phyloP scores from a whole-genome alignment of 2,797 vertebrate species.

The Sebastiscus albofasciatus region DNA sequence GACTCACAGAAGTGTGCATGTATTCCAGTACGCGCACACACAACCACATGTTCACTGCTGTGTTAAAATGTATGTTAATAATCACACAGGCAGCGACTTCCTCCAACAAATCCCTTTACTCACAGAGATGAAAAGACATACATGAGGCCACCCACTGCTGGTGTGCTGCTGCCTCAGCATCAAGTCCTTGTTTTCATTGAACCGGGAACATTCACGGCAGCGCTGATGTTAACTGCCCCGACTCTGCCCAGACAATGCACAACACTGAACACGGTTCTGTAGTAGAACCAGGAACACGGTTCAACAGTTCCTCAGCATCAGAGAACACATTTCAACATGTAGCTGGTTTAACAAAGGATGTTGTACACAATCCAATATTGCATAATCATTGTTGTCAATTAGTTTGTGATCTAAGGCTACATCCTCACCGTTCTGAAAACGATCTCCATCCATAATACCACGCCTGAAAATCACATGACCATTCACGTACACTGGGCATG shows the following conservation, averaged over 20 bases:
- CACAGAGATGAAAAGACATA: conserved; percentile 26
- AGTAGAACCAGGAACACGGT: not conserved
- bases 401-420: not conserved
- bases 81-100: conserved; percentile 10
- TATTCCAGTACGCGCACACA: not conserved
- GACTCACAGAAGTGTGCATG: not conserved
- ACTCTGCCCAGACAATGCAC: not conserved
- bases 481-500: too few relatives aligned
- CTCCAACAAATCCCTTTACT: conserved; percentile 17
- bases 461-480: too few relatives aligned
- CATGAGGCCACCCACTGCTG: conserved; percentile 11
- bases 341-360: not conserved
- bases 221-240: not conserved
- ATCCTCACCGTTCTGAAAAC: too few relatives aligned
- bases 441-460: too few relatives aligned
- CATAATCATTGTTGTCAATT: not conserved
- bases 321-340: not conserved
- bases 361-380: not conserved
- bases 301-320: not conserved
- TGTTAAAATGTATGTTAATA: conserved; percentile 35
- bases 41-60: not conserved
- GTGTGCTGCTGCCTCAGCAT: conserved; percentile 13
- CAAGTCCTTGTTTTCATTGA: conserved; percentile 29
- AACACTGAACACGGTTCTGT: not conserved
- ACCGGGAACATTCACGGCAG: conserved; percentile 6